Evolutionary conservation across 1,140 invertebrate genomes (phyloP), one percentile per base, ranked within the genome.

Genomic region (Solenopsis fugax): DNA sequence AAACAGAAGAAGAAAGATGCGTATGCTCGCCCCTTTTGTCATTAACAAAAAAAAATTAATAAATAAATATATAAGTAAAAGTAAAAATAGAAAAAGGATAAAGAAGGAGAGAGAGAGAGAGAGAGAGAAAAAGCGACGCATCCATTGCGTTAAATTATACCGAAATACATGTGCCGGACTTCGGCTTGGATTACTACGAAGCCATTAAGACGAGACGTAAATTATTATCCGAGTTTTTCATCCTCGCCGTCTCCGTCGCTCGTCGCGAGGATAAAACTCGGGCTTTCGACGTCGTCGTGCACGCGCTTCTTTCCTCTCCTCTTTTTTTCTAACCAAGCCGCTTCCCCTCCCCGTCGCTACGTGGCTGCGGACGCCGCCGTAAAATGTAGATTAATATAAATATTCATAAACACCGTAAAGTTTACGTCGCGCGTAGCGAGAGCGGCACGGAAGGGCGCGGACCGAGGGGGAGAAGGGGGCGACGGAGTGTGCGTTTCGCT

Each of bases 381-480:
- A 93, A 93, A 94, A 93, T 94, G 92, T 94, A 93, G 92, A 94
- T 94, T 94, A 94, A 93, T 94, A 94, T 94, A 94, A 94, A 94
- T 94, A 94, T 94, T 94, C 93, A 94, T 94, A 94, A 94, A 94
- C 91, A 94, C 90, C 91, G 90, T 93, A 94, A 94, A 94, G 92
- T 93, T 94, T 94, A 94, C 92, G 92, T 93, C 90, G 86, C 91
- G 86, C 90, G 71, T 34, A 56, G 89, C 69, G 69, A 82, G 77
- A 69, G 34, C 73, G 10, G 12, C 60, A 37, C 21, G 72, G 21
- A 64, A 6, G 73, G 76, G 64, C 16, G 76, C 87, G 72, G 64
- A 62, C 41, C 65, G 64, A 87, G 7, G 54, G 87, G 7, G 54
- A 56, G 54, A n/a, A 7, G 7, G 48, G 7, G 10, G 12, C 77